Percentiles rank a stretch among this genome's conserved stretches.
Conservation (phyloP, 2,888 invertebrate genomes). For the Drosophila koepferae region DNA sequence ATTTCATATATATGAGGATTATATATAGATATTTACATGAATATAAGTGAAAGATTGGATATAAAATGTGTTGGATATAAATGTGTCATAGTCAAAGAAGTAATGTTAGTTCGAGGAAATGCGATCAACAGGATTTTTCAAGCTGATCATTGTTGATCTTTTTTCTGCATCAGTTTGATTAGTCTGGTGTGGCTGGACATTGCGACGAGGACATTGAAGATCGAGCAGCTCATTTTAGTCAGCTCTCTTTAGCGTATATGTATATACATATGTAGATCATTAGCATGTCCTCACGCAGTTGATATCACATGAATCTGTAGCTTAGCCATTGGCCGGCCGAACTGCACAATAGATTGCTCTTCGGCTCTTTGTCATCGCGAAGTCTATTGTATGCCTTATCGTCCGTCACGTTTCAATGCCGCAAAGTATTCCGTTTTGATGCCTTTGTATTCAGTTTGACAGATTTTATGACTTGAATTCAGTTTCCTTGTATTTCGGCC, state of each 20-base stretch:
- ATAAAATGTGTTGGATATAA: not conserved
- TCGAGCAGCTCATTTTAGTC: not conserved
- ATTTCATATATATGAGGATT: not conserved
- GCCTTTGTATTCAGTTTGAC: not conserved
- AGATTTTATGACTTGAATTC: not conserved
- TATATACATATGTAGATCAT: not conserved
- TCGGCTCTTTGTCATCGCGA: not conserved
- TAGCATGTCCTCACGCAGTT: not conserved
- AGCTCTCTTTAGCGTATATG: not conserved
- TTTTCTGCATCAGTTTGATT: not conserved
- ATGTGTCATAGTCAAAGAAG: not conserved
- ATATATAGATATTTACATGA: too few species aligned
- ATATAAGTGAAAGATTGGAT: not conserved
- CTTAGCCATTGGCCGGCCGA: not conserved
- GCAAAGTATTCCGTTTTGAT: conserved; percentile 1
- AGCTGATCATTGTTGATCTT: not conserved
- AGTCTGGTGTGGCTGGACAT: too few species aligned
- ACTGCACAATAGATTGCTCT: not conserved
- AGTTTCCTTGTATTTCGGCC: not conserved
- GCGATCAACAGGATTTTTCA: not conserved
- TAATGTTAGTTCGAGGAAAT: not conserved
- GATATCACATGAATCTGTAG: not conserved
- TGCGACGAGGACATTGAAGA: too few species aligned
- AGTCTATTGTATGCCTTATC: not conserved
- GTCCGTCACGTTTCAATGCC: conserved; percentile 3